Conservation (phyloP, 1,140 invertebrate species). For the Chironomus tepperi region DNA sequence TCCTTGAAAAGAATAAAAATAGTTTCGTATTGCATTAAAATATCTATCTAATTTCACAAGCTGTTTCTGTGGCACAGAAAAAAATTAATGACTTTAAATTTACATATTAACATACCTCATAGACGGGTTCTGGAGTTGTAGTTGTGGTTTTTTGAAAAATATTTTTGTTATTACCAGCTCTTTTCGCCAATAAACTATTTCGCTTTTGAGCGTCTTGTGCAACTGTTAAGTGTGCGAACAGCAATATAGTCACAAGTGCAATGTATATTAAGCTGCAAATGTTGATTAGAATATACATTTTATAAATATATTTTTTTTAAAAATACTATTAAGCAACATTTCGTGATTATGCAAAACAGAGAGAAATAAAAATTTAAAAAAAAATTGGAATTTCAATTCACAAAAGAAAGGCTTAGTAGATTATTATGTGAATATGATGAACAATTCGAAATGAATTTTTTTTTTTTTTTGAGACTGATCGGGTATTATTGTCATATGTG, state of each 20-base stretch:
- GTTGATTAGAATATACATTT: not conserved
- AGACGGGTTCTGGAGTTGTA: not conserved
- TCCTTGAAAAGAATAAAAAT: slow-evolving; percentile 19
- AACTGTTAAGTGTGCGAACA: not conserved
- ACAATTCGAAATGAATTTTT: no score
- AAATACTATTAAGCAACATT: not conserved
- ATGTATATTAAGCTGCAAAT: not conserved
- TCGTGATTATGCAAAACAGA: not conserved
- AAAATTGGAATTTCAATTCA: not conserved
- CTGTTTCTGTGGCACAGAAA: not conserved
- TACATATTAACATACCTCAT: not conserved
- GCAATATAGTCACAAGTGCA: not conserved
- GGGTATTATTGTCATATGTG: no score
- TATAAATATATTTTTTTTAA: not conserved
- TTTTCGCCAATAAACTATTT: not conserved
- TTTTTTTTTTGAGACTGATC: no score
- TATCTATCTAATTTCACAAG: no score
- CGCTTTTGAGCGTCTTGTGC: slow-evolving; percentile 18
- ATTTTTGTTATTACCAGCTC: slow-evolving; percentile 9
- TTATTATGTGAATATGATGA: no score
- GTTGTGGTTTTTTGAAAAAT: not conserved
- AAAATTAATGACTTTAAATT: not conserved
- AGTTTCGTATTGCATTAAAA: not conserved
- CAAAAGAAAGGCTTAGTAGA: no score
- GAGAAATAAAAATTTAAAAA: not conserved